Evolutionary conservation across 1,140 invertebrate species (phyloP).

Genomic region (Sinella curviseta): DNA sequence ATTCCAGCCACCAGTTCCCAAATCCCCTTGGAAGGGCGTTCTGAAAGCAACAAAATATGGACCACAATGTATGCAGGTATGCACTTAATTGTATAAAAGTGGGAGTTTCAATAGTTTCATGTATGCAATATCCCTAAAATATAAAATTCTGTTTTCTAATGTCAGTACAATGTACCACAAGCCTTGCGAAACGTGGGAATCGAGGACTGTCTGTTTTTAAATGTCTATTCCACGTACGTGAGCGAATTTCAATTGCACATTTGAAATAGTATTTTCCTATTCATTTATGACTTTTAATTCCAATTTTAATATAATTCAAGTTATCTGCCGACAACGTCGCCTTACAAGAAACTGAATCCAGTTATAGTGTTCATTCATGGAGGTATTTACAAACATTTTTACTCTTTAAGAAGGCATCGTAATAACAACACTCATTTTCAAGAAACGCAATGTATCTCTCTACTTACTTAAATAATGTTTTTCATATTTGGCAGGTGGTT

Average conservation of each 20-base stretch:
- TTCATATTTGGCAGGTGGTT: slow-evolving; percentile 21
- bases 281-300: too few species aligned
- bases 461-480: too few species aligned
- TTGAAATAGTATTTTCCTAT: too few species aligned
- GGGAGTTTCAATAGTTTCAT: not conserved
- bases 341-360: not conserved
- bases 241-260: too few species aligned
- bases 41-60: not conserved
- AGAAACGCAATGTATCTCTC: too few species aligned
- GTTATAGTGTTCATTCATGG: slow-evolving; percentile 27
- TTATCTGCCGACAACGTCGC: too few species aligned
- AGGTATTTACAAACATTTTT: not conserved
- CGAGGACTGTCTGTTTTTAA: slow-evolving; percentile 14
- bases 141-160: not conserved
- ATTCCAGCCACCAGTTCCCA: slow-evolving; percentile 7
- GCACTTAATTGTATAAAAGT: not conserved
- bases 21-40: not conserved
- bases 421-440: too few species aligned
- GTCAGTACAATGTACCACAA: slow-evolving; percentile 18
- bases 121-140: not conserved
- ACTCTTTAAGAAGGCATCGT: too few species aligned
- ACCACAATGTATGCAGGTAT: not conserved
- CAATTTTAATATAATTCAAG: too few species aligned
- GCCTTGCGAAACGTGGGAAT: not conserved
- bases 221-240: slow-evolving; percentile 6